phyloP scores from a whole-genome alignment of 2,113 vertebrate species.

The Plotosus lineatus region DNA sequence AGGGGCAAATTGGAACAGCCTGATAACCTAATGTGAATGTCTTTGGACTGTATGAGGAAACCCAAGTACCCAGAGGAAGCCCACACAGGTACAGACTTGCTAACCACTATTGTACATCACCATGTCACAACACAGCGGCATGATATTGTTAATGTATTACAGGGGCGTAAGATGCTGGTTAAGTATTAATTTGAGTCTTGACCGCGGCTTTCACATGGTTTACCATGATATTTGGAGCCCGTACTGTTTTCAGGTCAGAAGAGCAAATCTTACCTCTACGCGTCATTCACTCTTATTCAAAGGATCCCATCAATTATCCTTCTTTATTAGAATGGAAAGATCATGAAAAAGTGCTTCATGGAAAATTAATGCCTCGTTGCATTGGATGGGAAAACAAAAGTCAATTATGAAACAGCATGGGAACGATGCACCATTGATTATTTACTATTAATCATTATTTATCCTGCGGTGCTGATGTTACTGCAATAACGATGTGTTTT shows the following conservation, averaged over 20 bases:
- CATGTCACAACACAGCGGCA: background rate
- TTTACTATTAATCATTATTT: constrained; percentile 10
- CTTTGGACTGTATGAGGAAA: no score
- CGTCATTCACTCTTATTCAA: background rate
- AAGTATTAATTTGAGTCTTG: background rate
- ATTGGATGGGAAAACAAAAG: background rate
- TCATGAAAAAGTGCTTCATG: background rate
- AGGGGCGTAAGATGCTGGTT: background rate
- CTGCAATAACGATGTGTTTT: background rate
- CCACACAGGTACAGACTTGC: no score
- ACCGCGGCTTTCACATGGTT: background rate
- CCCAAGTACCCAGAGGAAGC: no score
- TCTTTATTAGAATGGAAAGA: background rate
- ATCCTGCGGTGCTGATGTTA: constrained; percentile 12
- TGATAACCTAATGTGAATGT: no score
- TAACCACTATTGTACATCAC: no score
- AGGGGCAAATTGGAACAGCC: no score
- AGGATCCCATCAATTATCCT: background rate
- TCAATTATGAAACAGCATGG: background rate
- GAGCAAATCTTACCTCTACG: constrained; percentile 6
- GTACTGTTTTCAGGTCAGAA: background rate
- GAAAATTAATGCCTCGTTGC: constrained; percentile 15
- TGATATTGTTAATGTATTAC: constrained; percentile 8
- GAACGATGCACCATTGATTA: background rate
- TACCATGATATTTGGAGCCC: background rate